phyloP scores from a whole-genome alignment of 2,113 vertebrate species.

The Glareola pratincola region DNA sequence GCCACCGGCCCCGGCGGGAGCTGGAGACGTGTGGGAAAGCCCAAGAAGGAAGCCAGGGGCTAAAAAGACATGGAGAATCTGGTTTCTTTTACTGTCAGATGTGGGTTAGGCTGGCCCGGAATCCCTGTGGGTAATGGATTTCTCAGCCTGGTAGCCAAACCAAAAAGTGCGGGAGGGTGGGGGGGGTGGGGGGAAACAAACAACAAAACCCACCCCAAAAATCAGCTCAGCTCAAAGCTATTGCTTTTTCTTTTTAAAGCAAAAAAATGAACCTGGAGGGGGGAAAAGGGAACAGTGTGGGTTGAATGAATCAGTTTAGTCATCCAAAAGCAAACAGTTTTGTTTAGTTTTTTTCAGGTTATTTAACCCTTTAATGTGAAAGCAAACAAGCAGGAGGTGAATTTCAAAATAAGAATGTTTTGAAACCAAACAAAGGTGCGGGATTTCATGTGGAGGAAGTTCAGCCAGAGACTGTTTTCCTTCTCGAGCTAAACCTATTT shows the following conservation, averaged over 20 bases:
- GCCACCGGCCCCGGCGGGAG: background rate
- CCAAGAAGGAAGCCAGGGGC: conserved; percentile 31
- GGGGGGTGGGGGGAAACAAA: background rate
- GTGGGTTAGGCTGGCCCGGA: background rate
- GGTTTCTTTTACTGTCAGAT: conserved; percentile 57
- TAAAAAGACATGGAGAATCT: conserved; percentile 33
- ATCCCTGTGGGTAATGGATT: conserved; percentile 42
- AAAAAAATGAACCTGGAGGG: background rate
- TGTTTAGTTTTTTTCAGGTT: conserved; percentile 13
- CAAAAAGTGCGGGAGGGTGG: background rate
- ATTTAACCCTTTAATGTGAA: conserved; percentile 38
- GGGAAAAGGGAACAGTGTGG: background rate
- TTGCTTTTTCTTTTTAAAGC: conserved; percentile 23
- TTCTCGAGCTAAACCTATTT: background rate
- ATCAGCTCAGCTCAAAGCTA: background rate
- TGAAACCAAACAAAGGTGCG: background rate
- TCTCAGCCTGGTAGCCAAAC: conserved; percentile 55
- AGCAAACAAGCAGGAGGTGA: background rate
- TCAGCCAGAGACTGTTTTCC: background rate
- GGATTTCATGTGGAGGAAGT: background rate
- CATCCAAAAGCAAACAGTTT: conserved; percentile 7
- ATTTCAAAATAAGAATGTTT: background rate
- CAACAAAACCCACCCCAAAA: background rate
- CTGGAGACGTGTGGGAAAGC: background rate
- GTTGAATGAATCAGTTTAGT: background rate